Percentiles rank a stretch among this genome's conserved stretches.
Conservation (phyloP, 2,888 invertebrate genomes). For the Erebia aethiops region DNA sequence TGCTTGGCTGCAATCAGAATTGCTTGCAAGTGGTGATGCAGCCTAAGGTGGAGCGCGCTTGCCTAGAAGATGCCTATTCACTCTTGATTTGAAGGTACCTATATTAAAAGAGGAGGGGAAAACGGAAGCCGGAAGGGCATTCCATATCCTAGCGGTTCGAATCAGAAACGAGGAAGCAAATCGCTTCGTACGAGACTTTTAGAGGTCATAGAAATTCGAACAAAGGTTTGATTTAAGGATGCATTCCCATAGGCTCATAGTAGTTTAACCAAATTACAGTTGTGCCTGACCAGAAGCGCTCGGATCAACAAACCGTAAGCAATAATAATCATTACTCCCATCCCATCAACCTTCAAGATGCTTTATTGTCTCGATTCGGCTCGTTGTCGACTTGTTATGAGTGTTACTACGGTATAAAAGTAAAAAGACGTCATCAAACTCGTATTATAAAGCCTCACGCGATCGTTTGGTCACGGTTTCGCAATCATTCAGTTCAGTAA, state of each 20-base stretch:
- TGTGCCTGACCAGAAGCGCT: constrained; percentile 60
- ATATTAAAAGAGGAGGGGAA: no score
- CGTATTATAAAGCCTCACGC: constrained; percentile 74
- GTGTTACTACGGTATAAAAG: constrained; percentile 50
- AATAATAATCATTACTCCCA: constrained; percentile 78
- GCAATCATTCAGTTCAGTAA: constrained; percentile 33
- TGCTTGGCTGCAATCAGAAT: no score
- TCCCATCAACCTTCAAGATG: constrained; percentile 77
- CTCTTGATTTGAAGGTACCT: no score
- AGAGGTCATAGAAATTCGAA: background rate
- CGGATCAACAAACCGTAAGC: constrained; percentile 71
- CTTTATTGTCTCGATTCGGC: constrained; percentile 78
- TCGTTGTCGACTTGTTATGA: constrained; percentile 79
- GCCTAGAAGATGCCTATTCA: no score
- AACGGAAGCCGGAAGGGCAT: no score
- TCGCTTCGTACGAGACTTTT: no score
- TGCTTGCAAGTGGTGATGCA: no score
- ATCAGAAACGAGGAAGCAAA: no score
- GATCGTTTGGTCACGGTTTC: constrained; percentile 56
- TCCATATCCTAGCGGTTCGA: no score
- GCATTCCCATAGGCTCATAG: constrained; percentile 29
- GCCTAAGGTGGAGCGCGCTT: no score
- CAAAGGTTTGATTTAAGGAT: background rate
- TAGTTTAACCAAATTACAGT: constrained; percentile 56
- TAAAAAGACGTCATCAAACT: constrained; percentile 73